Evolutionary conservation across 1,140 invertebrate species (phyloP).

Genomic region (Sinonovacula constricta): DNA sequence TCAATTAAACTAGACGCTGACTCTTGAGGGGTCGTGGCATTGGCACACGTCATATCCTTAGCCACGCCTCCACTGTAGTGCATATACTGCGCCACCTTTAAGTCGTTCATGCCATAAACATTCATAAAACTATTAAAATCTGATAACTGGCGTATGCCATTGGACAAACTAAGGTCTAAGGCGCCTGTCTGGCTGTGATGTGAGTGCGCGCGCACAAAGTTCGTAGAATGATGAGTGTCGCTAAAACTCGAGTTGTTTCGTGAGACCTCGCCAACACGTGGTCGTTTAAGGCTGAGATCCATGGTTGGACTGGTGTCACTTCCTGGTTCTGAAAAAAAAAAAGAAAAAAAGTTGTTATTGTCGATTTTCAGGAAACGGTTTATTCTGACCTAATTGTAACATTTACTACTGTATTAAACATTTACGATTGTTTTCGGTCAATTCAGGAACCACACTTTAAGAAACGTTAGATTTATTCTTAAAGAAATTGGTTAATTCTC

Average conservation of each 20-base stretch:
- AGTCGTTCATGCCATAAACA: background rate
- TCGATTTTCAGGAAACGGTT: too few species aligned
- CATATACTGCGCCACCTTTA: background rate
- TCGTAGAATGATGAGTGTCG: too few species aligned
- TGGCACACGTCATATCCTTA: background rate
- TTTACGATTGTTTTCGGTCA: too few species aligned
- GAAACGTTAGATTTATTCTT: too few species aligned
- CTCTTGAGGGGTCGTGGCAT: background rate
- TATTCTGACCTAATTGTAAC: too few species aligned
- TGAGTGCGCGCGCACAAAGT: background rate
- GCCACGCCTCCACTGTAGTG: slow-evolving; percentile 39
- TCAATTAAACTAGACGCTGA: background rate
- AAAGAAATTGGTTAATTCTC: too few species aligned
- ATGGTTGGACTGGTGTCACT: slow-evolving; percentile 26
- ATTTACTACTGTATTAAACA: too few species aligned
- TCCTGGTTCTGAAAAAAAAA: slow-evolving; percentile 32
- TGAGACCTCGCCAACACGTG: background rate
- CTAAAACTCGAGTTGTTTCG: background rate
- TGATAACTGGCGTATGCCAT: background rate
- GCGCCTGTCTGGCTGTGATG: background rate
- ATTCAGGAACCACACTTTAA: too few species aligned
- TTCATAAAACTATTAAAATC: slow-evolving; percentile 10
- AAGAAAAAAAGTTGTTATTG: slow-evolving; percentile 2
- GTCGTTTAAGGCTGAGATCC: slow-evolving; percentile 25
- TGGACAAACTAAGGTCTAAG: too few species aligned